Evolutionary conservation across 2,797 vertebrate genomes (phyloP).

Genomic region (Esox masquinongy): DNA sequence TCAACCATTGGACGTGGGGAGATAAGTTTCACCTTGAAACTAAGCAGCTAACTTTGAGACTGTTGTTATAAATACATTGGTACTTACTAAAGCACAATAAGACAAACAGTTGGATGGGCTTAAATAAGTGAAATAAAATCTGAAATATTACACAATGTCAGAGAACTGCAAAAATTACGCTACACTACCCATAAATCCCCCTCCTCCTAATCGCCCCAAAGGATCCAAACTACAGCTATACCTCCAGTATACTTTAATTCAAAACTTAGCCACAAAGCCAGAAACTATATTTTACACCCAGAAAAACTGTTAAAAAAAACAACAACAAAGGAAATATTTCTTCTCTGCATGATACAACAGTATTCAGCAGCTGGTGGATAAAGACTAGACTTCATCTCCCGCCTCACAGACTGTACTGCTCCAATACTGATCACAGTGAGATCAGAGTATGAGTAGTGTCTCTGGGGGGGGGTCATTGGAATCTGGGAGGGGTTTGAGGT

Average conservation of each 20-base stretch:
- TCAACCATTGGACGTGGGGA: neutral
- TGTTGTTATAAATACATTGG: constrained; percentile 1
- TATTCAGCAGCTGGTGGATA: constrained; percentile 35
- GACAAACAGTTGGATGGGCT: neutral
- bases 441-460: neutral
- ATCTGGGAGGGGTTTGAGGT: neutral
- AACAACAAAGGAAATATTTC: constrained; percentile 16
- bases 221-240: neutral
- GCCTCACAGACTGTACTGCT: constrained; percentile 35
- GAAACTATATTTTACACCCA: constrained; percentile 6
- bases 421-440: constrained; percentile 49
- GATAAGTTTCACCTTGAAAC: neutral
- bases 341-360: constrained; percentile 20
- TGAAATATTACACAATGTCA: neutral
- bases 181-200: neutral
- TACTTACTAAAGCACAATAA: neutral
- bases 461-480: constrained; percentile 25
- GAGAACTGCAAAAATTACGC: neutral
- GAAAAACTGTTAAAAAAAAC: constrained; percentile 22
- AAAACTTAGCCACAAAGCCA: constrained; percentile 12
- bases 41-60: neutral
- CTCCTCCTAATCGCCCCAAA: neutral
- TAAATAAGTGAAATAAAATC: neutral
- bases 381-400: constrained; percentile 19
- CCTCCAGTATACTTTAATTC: neutral